Conservation (phyloP, 1,140 invertebrate genomes). For the Penaeus vannamei region DNA sequence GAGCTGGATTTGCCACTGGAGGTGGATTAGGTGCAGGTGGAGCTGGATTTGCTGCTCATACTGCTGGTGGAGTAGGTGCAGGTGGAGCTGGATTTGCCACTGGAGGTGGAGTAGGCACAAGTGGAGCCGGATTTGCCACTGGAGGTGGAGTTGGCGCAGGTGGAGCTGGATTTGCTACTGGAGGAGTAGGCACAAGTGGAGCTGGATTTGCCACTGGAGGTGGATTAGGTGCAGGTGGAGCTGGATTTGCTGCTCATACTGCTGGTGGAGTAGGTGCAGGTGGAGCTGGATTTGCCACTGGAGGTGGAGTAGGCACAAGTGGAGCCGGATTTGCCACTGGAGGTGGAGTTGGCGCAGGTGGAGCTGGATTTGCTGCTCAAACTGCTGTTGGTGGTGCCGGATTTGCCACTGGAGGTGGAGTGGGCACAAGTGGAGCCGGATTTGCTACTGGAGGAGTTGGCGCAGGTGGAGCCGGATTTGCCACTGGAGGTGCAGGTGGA, state of each 20-base stretch:
- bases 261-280: background rate
- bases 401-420: too few relatives aligned
- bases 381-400: too few relatives aligned
- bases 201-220: background rate
- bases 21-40: background rate
- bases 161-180: slow-evolving; percentile 26
- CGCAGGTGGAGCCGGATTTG: slow-evolving; percentile 35
- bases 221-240: background rate
- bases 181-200: background rate
- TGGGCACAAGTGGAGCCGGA: background rate
- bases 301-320: background rate
- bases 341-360: too few relatives aligned
- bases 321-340: too few relatives aligned
- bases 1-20: background rate
- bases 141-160: background rate
- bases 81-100: background rate
- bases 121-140: slow-evolving; percentile 12
- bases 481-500: background rate
- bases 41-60: too few relatives aligned
- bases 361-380: too few relatives aligned
- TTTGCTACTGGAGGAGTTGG: background rate
- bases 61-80: background rate
- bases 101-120: background rate
- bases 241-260: background rate
- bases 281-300: background rate